phyloP scores from a whole-genome alignment of 2,888 invertebrate genomes.

The Sphecodes monilicornis region DNA sequence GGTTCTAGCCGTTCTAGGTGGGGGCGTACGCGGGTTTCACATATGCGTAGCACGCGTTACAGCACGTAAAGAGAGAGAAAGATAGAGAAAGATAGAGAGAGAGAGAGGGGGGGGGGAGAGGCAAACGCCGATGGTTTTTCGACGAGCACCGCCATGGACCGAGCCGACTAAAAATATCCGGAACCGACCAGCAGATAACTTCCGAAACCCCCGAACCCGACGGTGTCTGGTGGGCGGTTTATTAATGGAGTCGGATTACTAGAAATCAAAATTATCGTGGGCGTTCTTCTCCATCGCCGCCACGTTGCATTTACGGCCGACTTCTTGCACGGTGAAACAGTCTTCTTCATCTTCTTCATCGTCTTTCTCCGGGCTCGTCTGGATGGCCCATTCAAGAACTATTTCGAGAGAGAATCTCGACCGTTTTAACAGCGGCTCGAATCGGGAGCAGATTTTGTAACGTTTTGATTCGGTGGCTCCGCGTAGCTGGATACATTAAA shows the following conservation, averaged over 20 bases:
- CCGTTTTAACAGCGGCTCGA: not conserved
- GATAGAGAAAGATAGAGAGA: not conserved
- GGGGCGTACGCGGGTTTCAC: slow-evolving; percentile 41
- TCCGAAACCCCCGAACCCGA: slow-evolving; percentile 42
- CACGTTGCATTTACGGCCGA: not conserved
- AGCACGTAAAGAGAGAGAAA: slow-evolving; percentile 12
- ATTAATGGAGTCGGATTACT: slow-evolving; percentile 76
- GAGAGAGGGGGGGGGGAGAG: too few relatives aligned
- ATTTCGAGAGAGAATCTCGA: not conserved
- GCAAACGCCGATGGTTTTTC: slow-evolving; percentile 38
- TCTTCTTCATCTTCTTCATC: not conserved
- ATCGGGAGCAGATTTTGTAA: not conserved
- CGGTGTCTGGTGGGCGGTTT: slow-evolving; percentile 75
- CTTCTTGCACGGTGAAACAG: not conserved
- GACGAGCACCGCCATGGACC: slow-evolving; percentile 52
- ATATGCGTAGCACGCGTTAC: slow-evolving; percentile 69
- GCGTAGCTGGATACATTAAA: not conserved
- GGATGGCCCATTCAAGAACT: not conserved
- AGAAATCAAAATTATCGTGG: slow-evolving; percentile 76
- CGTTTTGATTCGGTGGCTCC: not conserved
- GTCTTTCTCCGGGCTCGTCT: not conserved
- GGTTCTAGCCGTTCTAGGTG: slow-evolving; percentile 15
- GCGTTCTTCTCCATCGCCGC: slow-evolving; percentile 18
- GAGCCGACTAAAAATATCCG: slow-evolving; percentile 75
- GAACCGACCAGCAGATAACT: slow-evolving; percentile 75